Evolutionary conservation across 2,888 invertebrate species (phyloP).

Genomic region (Cephus rjabovi): DNA sequence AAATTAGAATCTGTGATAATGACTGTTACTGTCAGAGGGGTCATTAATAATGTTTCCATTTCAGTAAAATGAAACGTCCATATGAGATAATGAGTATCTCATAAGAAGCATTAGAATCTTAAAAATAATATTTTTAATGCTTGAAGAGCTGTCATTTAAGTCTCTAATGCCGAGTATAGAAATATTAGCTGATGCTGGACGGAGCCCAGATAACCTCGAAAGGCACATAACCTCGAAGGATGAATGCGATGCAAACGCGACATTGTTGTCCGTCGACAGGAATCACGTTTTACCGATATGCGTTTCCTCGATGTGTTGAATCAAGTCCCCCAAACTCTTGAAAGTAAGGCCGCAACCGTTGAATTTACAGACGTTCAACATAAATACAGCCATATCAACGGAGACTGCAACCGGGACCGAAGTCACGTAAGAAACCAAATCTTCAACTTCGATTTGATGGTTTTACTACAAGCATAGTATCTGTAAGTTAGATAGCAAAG

Average conservation of each 20-base stretch:
- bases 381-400: slow-evolving; percentile 85
- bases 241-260: not conserved
- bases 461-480: not conserved
- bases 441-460: slow-evolving; percentile 8
- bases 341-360: slow-evolving; percentile 88
- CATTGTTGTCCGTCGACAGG: slow-evolving; percentile 10
- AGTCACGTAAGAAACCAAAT: not conserved
- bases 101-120: not conserved
- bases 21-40: not conserved
- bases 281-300: slow-evolving; percentile 78
- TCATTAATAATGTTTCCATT: not conserved
- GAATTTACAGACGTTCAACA: slow-evolving; percentile 90
- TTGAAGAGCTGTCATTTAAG: not conserved
- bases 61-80: not conserved
- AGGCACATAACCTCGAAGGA: slow-evolving; percentile 33
- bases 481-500: not conserved
- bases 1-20: not conserved
- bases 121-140: not conserved
- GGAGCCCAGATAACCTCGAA: slow-evolving; percentile 45
- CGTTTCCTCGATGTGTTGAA: slow-evolving; percentile 88
- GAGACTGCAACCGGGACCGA: slow-evolving; percentile 4
- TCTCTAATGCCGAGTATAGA: not conserved
- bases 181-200: slow-evolving; percentile 6
- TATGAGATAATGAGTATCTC: not conserved
- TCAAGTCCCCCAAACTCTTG: slow-evolving; percentile 83